Percentiles rank a stretch among this genome's conserved stretches.
Conservation (phyloP, 2,113 vertebrate genomes). For the Eonycteris spelaea region DNA sequence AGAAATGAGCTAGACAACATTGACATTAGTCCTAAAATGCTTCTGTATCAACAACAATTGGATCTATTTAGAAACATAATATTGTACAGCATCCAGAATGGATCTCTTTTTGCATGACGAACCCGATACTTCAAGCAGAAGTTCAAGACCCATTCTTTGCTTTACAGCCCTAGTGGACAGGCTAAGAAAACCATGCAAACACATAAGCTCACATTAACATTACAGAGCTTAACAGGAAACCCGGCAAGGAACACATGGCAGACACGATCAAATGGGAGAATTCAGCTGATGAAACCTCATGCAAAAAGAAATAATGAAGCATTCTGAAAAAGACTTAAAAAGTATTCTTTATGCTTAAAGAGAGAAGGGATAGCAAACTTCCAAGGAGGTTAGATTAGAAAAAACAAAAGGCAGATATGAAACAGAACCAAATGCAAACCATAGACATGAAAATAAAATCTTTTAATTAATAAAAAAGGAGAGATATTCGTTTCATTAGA, state of each 20-base stretch:
- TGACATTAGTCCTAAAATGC: not conserved
- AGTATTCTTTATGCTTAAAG: not conserved
- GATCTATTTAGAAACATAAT: not conserved
- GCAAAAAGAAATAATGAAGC: not conserved
- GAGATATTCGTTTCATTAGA: not conserved
- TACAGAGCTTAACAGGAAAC: not conserved
- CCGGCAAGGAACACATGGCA: not conserved
- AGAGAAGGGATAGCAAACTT: not conserved
- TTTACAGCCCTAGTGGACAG: not conserved
- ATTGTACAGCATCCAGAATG: not conserved
- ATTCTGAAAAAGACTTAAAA: not conserved
- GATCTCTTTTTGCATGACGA: not conserved
- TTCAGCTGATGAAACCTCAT: not conserved
- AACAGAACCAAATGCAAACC: not conserved
- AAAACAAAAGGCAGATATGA: not conserved
- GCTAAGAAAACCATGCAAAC: not conserved
- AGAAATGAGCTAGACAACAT: not conserved
- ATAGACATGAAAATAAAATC: not conserved
- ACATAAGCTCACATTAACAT: not conserved
- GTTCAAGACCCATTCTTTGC: not conserved
- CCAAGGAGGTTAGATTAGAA: not conserved
- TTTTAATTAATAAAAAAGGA: not conserved
- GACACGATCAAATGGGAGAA: not conserved
- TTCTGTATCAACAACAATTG: too few species aligned
- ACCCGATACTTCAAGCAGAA: not conserved